Evolutionary conservation across 2,888 invertebrate species (phyloP), one percentile per base, ranked within the genome.

Genomic region (Hyposoter didymator): DNA sequence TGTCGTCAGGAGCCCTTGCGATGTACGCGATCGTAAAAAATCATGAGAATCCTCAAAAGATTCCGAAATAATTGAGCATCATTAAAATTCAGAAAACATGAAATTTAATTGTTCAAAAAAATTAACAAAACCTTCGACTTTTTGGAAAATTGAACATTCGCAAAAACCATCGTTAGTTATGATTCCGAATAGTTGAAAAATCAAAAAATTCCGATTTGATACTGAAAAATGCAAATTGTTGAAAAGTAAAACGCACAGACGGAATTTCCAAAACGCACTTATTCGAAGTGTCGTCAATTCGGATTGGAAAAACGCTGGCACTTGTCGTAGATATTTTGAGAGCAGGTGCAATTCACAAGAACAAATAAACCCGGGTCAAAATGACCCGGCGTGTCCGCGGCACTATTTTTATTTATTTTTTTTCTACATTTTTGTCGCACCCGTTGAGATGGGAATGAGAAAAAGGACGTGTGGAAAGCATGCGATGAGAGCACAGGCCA

Each of bases 401-500:
- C 39, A 28, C 28, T 14, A 59, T 73, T 55, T 8, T 70, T 22
- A 28, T 47, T 43, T 35, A n/a, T n/a, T 59, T 43, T n/a, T 22
- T 72, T 35, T 32, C 73, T 4, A 55, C 22, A 47, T 17, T 70
- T 82, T 78, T 22, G 14, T 75, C 45, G 10, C 62, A 45, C 12
- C 10, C 55, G 55, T 19, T 22, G n/a, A 43, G 35, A 10, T 14
- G 52, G 64, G 39, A 59, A 43, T 55, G 14, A 78, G 69, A 55
- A 75, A 82, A 64, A 73, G 39, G 17, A 49, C 66, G 69, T 12
- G 55, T 17, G 74, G 64, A 62, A 55, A 32, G 5, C 59, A 55
- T 22, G 69, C 32, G 76, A 78, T 35, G 62, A 32, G 59, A 69
- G 49, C 66, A n/a, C 69, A 17, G 62, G 28, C 45, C 78, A 49